These are phyloP conservation scores for Hypothenemus hampei DNA, from an alignment of 1,140 invertebrate species.

Conservation along the genomic window DNA sequence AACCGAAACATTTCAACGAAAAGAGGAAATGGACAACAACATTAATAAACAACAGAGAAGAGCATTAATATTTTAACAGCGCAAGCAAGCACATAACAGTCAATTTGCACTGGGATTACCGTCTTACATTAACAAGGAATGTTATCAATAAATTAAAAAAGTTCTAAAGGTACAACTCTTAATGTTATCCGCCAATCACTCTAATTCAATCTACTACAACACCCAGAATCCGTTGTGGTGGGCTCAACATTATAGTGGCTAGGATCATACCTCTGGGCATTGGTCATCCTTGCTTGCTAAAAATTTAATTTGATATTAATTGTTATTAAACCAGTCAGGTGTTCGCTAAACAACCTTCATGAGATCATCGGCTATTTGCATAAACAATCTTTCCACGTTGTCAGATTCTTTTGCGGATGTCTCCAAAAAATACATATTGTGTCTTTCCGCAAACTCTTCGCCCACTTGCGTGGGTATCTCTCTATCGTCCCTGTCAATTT, in stretches of 20 bases:
- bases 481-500: slow-evolving; percentile 90
- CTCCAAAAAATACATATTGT: slow-evolving; percentile 97
- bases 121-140: no score
- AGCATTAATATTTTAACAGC: no score
- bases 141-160: no score
- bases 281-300: slow-evolving; percentile 72
- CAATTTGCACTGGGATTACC: no score
- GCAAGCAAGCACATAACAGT: no score
- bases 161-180: no score
- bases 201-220: slow-evolving; percentile 51
- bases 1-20: no score
- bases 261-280: slow-evolving; percentile 67
- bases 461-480: slow-evolving; percentile 92
- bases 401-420: slow-evolving; percentile 97
- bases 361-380: slow-evolving; percentile 90
- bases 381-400: slow-evolving; percentile 94
- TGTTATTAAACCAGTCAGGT: slow-evolving; percentile 45
- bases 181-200: background rate
- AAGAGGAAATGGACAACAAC: no score
- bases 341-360: no score
- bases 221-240: slow-evolving; percentile 60
- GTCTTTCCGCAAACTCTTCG: slow-evolving; percentile 91
- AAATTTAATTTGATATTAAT: no score
- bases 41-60: no score
- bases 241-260: slow-evolving; percentile 65